phyloP scores from a whole-genome alignment of 2,888 invertebrate species.

The Lysandra coridon region DNA sequence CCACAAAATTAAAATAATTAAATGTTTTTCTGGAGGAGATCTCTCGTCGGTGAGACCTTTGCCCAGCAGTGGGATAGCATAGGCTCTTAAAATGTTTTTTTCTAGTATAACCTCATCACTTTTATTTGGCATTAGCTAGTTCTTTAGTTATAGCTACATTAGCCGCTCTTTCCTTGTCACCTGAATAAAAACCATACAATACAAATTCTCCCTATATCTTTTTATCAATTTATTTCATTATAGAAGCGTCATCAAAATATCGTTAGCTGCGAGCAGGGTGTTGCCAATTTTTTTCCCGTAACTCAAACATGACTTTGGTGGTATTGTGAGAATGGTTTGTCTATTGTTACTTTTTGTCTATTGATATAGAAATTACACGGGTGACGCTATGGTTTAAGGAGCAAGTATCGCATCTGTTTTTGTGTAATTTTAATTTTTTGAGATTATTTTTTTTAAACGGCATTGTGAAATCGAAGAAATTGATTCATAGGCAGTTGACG shows the following conservation, averaged over 20 bases:
- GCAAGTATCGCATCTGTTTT: neutral
- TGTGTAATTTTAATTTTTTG: neutral
- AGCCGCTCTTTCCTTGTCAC: neutral
- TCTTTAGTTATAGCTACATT: neutral
- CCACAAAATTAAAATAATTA: no score
- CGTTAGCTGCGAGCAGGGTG: conserved; percentile 64
- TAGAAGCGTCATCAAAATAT: conserved; percentile 72
- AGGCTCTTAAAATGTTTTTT: no score
- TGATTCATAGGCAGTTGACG: no score
- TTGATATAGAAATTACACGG: conserved; percentile 4
- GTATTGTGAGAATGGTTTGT: conserved; percentile 43
- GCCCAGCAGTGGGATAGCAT: no score
- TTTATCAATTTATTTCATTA: conserved; percentile 66
- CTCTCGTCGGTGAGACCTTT: no score
- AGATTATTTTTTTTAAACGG: no score
- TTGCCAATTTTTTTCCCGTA: conserved; percentile 73
- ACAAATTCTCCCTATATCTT: conserved; percentile 37
- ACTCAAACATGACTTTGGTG: conserved; percentile 61
- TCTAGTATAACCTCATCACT: neutral
- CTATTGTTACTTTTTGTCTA: conserved; percentile 32
- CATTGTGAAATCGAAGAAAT: no score
- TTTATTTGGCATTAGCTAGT: neutral
- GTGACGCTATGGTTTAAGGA: neutral
- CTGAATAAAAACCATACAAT: neutral
- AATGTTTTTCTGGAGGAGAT: no score